Evolutionary conservation across 2,888 invertebrate species (phyloP).

Genomic region (Cerastis rubricosa): DNA sequence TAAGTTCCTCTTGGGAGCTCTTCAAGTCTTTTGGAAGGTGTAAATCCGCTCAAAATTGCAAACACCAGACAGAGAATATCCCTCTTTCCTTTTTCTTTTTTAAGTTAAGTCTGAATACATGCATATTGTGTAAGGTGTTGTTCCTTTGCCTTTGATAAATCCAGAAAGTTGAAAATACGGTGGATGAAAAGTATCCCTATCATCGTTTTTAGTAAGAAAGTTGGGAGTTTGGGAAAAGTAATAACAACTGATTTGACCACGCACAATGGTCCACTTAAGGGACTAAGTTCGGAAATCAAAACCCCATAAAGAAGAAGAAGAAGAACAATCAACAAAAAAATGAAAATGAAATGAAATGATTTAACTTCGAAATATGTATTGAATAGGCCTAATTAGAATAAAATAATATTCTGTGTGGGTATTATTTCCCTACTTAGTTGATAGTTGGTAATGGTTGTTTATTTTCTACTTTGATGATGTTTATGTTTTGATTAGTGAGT

Average conservation of each 20-base stretch:
- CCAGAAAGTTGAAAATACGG: slow-evolving; percentile 25
- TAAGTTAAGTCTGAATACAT: slow-evolving; percentile 8
- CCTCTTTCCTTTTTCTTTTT: not conserved
- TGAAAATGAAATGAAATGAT: no score
- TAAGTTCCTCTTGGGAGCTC: slow-evolving; percentile 10
- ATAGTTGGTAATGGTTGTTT: not conserved
- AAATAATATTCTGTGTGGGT: not conserved
- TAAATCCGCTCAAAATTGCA: slow-evolving; percentile 22
- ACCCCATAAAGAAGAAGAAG: no score
- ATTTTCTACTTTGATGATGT: slow-evolving; percentile 20
- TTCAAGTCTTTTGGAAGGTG: slow-evolving; percentile 35
- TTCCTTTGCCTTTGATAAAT: slow-evolving; percentile 2
- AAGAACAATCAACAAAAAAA: no score
- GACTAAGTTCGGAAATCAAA: no score
- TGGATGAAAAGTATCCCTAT: not conserved
- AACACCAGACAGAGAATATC: slow-evolving; percentile 15
- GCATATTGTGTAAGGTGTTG: not conserved
- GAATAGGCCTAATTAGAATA: slow-evolving; percentile 14
- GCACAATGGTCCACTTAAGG: no score
- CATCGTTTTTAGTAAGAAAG: not conserved
- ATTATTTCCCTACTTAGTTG: not conserved
- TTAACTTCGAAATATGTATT: not conserved
- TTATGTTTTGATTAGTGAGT: not conserved
- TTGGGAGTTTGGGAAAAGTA: slow-evolving; percentile 6
- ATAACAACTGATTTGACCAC: slow-evolving; percentile 1